Conservation (phyloP, 2,888 invertebrate genomes). For the Mythimna lalbum region DNA sequence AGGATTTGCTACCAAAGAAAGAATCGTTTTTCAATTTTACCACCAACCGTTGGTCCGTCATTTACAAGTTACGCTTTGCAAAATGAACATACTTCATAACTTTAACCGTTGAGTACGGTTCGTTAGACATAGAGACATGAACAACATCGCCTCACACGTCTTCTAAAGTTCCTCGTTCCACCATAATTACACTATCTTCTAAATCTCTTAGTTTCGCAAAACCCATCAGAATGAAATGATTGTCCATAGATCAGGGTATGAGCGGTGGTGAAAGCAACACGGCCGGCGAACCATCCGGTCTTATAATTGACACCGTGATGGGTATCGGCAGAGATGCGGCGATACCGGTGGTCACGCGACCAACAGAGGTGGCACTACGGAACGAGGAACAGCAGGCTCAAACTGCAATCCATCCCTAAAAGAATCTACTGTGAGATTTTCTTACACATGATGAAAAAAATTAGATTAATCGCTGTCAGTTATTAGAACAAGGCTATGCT, state of each 20-base stretch:
- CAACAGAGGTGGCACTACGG: neutral
- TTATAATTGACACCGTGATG: conserved; percentile 61
- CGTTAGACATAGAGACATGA: neutral
- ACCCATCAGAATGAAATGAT: conserved; percentile 48
- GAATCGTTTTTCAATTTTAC: neutral
- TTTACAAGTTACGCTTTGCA: neutral
- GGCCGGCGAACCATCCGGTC: conserved; percentile 50
- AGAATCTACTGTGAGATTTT: too few relatives aligned
- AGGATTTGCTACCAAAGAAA: conserved; percentile 4
- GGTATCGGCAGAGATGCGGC: conserved; percentile 55
- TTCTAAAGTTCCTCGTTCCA: conserved; percentile 33
- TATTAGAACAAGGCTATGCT: neutral
- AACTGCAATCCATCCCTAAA: neutral
- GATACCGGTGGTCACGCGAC: conserved; percentile 60
- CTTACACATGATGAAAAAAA: neutral
- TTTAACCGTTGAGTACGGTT: too few relatives aligned
- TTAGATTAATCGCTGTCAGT: neutral
- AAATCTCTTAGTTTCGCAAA: conserved; percentile 35
- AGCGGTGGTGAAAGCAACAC: conserved; percentile 57
- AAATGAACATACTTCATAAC: neutral
- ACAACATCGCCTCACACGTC: neutral
- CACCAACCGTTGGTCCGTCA: neutral
- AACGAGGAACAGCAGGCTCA: conserved; percentile 30
- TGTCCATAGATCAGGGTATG: conserved; percentile 56
- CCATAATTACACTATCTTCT: conserved; percentile 41